Percentiles rank a stretch among this genome's conserved stretches.
These are phyloP conservation scores for Trichomalopsis sarcophagae DNA, from an alignment of 1,140 invertebrate species.

Conservation along the genomic window DNA sequence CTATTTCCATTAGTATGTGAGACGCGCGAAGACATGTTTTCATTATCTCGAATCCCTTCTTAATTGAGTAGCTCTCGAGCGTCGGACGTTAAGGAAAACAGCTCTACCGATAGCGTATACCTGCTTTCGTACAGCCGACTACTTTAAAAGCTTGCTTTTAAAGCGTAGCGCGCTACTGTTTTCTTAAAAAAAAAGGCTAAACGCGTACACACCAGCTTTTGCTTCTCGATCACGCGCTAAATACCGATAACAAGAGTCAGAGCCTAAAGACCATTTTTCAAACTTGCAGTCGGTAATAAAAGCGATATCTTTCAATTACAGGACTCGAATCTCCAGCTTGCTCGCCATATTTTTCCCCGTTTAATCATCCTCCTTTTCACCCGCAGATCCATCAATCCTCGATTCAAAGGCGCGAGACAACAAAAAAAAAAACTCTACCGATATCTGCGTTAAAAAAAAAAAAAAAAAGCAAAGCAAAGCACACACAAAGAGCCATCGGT, in stretches of 20 bases:
- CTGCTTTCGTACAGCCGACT: too few relatives aligned
- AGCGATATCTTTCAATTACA: neutral
- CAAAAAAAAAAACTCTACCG: neutral
- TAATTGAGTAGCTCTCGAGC: neutral
- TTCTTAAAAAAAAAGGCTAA: too few relatives aligned
- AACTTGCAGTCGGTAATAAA: neutral
- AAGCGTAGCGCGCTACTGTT: too few relatives aligned
- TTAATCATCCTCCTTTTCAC: neutral
- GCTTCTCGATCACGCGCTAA: too few relatives aligned
- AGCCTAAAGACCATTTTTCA: neutral
- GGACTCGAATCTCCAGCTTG: neutral
- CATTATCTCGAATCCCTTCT: slow-evolving; percentile 5
- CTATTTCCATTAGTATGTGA: too few relatives aligned
- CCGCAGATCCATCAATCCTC: slow-evolving; percentile 12
- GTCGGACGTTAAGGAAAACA: too few relatives aligned
- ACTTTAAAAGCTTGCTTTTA: too few relatives aligned
- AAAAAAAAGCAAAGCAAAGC: neutral
- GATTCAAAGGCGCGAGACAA: slow-evolving; percentile 26
- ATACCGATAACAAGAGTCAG: too few relatives aligned
- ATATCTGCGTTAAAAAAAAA: neutral
- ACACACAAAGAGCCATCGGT: neutral
- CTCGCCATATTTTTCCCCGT: neutral
- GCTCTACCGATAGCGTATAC: too few relatives aligned
- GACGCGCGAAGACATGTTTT: neutral
- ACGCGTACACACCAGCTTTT: too few relatives aligned